Percentiles rank a stretch among this genome's conserved stretches.
Evolutionary conservation across 2,113 vertebrate genomes (phyloP).

Genomic region (Mormyrus iriodes): DNA sequence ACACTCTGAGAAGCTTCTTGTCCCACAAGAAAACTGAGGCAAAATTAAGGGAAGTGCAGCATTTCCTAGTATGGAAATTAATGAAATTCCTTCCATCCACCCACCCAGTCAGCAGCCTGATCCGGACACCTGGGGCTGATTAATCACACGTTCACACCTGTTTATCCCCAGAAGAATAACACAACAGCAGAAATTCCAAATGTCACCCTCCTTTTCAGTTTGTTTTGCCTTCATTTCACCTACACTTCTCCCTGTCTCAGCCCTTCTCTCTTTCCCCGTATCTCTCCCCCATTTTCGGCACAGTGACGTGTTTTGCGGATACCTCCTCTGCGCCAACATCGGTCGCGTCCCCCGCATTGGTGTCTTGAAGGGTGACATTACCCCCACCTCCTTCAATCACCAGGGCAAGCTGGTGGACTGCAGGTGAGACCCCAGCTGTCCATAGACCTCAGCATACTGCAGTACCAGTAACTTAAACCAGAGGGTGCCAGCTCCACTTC

Average conservation of each 20-base stretch:
- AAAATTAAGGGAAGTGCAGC: neutral
- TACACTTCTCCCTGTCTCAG: neutral
- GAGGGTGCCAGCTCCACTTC: neutral
- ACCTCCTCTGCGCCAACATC: constrained; percentile 86
- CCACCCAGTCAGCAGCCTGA: neutral
- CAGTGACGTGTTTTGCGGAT: constrained; percentile 97
- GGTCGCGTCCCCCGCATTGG: constrained; percentile 82
- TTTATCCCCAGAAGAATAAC: neutral
- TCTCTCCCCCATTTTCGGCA: constrained; percentile 20
- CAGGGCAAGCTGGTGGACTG: constrained; percentile 90
- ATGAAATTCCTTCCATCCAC: neutral
- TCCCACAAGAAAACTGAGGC: neutral
- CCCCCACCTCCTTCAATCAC: constrained; percentile 87
- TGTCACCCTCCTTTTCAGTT: neutral
- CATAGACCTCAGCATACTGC: neutral
- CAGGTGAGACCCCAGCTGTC: constrained; percentile 61
- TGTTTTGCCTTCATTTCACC: neutral
- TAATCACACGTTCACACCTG: neutral
- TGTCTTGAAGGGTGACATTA: constrained; percentile 85
- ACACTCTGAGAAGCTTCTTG: neutral
- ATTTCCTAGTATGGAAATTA: neutral
- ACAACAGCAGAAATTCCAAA: neutral
- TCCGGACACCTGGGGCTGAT: neutral
- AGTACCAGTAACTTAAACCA: neutral
- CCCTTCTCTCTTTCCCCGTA: constrained; percentile 9